These are phyloP conservation scores for Meandrusa payeni DNA, from an alignment of 2,888 invertebrate species.

Conservation along the genomic window DNA sequence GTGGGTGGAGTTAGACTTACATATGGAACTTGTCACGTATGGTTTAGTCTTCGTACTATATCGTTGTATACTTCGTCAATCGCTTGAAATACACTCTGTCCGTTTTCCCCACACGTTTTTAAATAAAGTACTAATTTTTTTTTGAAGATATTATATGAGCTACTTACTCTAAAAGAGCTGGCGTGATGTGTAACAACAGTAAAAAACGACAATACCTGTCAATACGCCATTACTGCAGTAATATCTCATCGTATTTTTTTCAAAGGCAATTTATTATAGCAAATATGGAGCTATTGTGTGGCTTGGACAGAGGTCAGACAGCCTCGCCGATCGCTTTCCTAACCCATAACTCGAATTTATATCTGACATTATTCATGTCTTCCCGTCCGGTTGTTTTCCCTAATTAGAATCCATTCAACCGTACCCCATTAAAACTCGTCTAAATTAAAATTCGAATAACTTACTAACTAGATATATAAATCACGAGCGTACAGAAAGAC, in stretches of 20 bases:
- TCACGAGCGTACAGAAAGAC: slow-evolving; percentile 67
- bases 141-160: too few species aligned
- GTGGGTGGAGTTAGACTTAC: too few species aligned
- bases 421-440: slow-evolving; percentile 76
- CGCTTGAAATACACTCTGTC: too few species aligned
- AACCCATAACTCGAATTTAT: slow-evolving; percentile 73
- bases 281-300: slow-evolving; percentile 60
- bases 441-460: slow-evolving; percentile 80
- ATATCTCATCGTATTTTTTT: slow-evolving; percentile 66
- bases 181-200: background rate
- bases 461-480: slow-evolving; percentile 80
- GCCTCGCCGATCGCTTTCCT: slow-evolving; percentile 52
- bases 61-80: too few species aligned
- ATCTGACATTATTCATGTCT: slow-evolving; percentile 71
- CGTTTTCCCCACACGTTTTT: too few species aligned
- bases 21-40: too few species aligned
- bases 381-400: slow-evolving; percentile 69
- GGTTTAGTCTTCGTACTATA: too few species aligned
- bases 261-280: slow-evolving; percentile 64
- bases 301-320: slow-evolving; percentile 47
- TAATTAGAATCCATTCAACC: slow-evolving; percentile 79
- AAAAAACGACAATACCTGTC: slow-evolving; percentile 10
- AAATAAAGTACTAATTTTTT: too few species aligned
- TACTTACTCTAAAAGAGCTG: too few species aligned
- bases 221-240: slow-evolving; percentile 24